Conservation (phyloP, 2,113 vertebrate genomes). For the Megaleporinus macrocephalus region DNA sequence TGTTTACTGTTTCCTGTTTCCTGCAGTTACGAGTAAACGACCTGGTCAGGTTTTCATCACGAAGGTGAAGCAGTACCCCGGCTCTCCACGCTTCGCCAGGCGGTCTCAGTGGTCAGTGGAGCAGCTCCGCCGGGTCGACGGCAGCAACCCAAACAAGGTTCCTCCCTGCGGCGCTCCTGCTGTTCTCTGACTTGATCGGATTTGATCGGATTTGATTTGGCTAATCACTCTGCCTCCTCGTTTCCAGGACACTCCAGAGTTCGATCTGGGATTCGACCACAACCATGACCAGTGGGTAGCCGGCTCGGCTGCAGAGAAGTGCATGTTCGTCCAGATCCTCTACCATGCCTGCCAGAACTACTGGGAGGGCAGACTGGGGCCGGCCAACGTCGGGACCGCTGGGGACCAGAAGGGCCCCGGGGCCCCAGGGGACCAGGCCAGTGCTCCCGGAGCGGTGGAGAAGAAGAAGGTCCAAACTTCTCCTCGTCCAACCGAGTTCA, state of each 20-base stretch:
- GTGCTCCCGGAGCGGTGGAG: neutral
- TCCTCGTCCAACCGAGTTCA: constrained; percentile 86
- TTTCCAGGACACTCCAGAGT: constrained; percentile 89
- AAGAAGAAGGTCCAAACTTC: constrained; percentile 55
- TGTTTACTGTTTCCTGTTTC: too few species aligned
- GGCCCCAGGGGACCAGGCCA: neutral
- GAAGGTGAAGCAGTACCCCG: constrained; percentile 91
- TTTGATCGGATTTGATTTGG: neutral
- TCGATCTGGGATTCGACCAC: constrained; percentile 92
- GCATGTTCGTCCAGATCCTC: constrained; percentile 91
- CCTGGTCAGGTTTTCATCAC: constrained; percentile 90
- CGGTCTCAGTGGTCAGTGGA: constrained; percentile 91
- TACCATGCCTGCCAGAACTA: constrained; percentile 89
- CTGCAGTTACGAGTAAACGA: constrained; percentile 86
- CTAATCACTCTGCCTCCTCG: constrained; percentile 19
- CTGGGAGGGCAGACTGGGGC: constrained; percentile 69
- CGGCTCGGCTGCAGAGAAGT: constrained; percentile 90
- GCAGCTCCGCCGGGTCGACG: constrained; percentile 92
- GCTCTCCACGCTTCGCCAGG: constrained; percentile 81
- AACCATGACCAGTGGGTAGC: constrained; percentile 91
- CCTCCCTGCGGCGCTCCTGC: constrained; percentile 50
- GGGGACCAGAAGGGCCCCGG: constrained; percentile 26
- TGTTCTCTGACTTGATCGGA: neutral
- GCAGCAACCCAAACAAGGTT: constrained; percentile 89
- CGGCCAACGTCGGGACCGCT: neutral